A percentile compares a stretch with the other conserved stretches of the same genome.
These are phyloP conservation scores for Syndactyla subalaris DNA, from an alignment of 2,797 vertebrate species.

Conservation along the genomic window DNA sequence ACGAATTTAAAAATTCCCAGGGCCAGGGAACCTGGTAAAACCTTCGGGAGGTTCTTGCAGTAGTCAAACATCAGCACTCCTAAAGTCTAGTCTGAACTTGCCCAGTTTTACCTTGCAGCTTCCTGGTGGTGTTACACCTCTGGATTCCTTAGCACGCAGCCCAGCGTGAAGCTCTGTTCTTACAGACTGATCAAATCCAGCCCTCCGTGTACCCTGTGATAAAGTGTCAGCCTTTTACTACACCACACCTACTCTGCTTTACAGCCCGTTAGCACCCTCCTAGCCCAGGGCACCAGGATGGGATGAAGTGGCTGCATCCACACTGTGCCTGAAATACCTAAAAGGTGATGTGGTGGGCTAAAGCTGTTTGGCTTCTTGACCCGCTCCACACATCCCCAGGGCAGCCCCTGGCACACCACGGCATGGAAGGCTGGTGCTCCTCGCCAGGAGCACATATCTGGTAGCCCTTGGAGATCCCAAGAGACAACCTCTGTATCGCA, in stretches of 20 bases:
- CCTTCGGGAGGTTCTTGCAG: neutral
- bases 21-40: neutral
- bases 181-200: neutral
- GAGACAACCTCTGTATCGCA: neutral
- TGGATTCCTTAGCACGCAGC: neutral
- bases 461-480: neutral
- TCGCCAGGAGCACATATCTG: neutral
- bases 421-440: neutral
- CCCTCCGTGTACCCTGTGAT: neutral
- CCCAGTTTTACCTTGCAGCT: neutral
- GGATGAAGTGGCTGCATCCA: neutral
- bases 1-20: neutral
- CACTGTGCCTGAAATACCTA: neutral
- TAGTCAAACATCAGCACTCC: neutral
- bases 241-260: neutral
- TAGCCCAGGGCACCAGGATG: neutral
- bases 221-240: neutral
- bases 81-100: constrained; percentile 15
- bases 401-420: neutral
- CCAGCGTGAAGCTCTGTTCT: neutral
- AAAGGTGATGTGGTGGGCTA: neutral
- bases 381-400: neutral
- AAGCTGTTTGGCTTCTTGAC: neutral
- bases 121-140: neutral
- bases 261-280: neutral